phyloP scores from a whole-genome alignment of 2,797 vertebrate species.

The Cirrhinus molitorella region DNA sequence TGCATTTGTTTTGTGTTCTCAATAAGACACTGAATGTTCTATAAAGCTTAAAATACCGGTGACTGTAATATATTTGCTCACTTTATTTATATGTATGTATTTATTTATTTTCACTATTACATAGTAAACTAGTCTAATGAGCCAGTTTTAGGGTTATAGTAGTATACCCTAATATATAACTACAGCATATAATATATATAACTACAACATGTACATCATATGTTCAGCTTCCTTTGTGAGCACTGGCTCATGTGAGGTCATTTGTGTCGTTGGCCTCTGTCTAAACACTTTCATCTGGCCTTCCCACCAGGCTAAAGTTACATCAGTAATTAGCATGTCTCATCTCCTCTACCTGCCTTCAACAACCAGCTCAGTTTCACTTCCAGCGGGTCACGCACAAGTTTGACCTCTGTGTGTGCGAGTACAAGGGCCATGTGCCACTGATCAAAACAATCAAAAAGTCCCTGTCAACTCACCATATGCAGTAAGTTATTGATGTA shows the following conservation, averaged over 20 bases:
- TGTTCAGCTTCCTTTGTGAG: not conserved
- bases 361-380: slow-evolving; percentile 30
- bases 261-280: slow-evolving; percentile 6
- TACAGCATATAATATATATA: not conserved
- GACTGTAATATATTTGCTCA: not conserved
- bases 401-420: not conserved
- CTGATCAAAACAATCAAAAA: not conserved
- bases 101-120: not conserved
- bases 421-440: not conserved
- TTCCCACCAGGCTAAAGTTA: slow-evolving; percentile 57
- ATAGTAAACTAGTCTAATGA: not conserved
- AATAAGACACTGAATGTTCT: not conserved
- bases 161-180: not conserved
- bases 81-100: no score
- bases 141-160: not conserved
- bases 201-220: slow-evolving; percentile 12
- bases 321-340: slow-evolving; percentile 57
- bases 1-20: not conserved
- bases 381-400: not conserved
- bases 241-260: not conserved
- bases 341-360: slow-evolving; percentile 23
- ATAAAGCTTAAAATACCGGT: not conserved
- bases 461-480: not conserved
- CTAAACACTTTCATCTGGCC: slow-evolving; percentile 49
- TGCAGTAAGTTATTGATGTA: not conserved